phyloP scores from a whole-genome alignment of 2,888 invertebrate species.

The Parnassius smintheus region DNA sequence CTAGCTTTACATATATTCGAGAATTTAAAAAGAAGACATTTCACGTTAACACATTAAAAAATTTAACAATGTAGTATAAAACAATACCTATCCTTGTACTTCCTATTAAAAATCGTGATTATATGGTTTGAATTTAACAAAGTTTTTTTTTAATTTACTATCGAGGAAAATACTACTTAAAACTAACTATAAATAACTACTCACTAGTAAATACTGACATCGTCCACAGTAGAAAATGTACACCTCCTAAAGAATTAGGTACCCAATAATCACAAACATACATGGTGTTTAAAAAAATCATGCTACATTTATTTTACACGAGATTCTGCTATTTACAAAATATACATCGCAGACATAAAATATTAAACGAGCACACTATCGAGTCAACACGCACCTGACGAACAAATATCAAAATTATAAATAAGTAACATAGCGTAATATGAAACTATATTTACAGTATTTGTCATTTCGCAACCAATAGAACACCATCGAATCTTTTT shows the following conservation, averaged over 20 bases:
- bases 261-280: slow-evolving; percentile 59
- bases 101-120: neutral
- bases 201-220: slow-evolving; percentile 67
- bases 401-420: slow-evolving; percentile 54
- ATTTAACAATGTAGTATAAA: too few species aligned
- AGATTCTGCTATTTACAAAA: slow-evolving; percentile 56
- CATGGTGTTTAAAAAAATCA: slow-evolving; percentile 47
- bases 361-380: slow-evolving; percentile 37
- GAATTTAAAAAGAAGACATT: neutral
- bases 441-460: slow-evolving; percentile 70
- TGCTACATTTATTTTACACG: slow-evolving; percentile 40
- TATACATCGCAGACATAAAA: slow-evolving; percentile 51
- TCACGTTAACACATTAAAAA: too few species aligned
- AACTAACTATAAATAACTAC: slow-evolving; percentile 55
- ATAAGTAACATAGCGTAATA: slow-evolving; percentile 45
- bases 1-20: neutral
- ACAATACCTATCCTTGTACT: too few species aligned
- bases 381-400: slow-evolving; percentile 47
- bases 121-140: neutral
- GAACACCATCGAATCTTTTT: slow-evolving; percentile 36
- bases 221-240: slow-evolving; percentile 58
- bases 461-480: slow-evolving; percentile 51
- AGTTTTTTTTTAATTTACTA: neutral
- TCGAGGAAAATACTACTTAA: slow-evolving; percentile 18
- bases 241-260: slow-evolving; percentile 48